Conservation (phyloP, 1,140 invertebrate species). For the Periplaneta americana region DNA sequence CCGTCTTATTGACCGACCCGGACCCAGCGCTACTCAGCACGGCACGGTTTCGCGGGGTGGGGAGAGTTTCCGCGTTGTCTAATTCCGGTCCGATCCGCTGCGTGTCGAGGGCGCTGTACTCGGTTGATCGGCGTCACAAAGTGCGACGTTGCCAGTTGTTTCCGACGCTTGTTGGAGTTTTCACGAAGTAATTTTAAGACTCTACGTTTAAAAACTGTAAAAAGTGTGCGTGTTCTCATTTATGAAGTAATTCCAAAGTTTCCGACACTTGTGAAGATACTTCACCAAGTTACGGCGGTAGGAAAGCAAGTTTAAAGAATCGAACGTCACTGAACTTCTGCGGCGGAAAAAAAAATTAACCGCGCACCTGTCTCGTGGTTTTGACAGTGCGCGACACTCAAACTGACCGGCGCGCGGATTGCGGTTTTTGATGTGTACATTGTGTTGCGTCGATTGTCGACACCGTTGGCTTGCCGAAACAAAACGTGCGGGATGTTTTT, state of each 20-base stretch:
- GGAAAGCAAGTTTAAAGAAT: neutral
- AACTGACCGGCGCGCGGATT: neutral
- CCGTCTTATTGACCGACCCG: slow-evolving; percentile 39
- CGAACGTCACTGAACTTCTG: neutral
- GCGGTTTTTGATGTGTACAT: neutral
- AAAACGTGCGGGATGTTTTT: neutral
- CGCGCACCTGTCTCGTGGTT: neutral
- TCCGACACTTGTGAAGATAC: neutral
- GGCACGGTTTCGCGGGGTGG: slow-evolving; percentile 31
- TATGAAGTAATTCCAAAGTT: neutral
- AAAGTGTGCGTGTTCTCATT: neutral
- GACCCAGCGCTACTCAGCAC: slow-evolving; percentile 1
- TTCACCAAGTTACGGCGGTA: neutral
- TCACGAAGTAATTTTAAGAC: neutral
- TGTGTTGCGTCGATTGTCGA: neutral
- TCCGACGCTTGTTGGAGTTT: neutral
- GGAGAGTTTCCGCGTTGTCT: slow-evolving; percentile 6
- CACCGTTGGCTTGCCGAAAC: neutral
- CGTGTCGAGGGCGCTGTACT: slow-evolving; percentile 4
- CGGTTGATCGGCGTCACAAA: neutral
- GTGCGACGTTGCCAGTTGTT: neutral
- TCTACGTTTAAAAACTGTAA: neutral
- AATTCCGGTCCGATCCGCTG: slow-evolving; percentile 9
- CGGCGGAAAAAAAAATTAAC: neutral
- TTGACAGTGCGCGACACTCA: neutral